Evolutionary conservation across 2,113 vertebrate species (phyloP).

Genomic region (Haemorhous mexicanus): DNA sequence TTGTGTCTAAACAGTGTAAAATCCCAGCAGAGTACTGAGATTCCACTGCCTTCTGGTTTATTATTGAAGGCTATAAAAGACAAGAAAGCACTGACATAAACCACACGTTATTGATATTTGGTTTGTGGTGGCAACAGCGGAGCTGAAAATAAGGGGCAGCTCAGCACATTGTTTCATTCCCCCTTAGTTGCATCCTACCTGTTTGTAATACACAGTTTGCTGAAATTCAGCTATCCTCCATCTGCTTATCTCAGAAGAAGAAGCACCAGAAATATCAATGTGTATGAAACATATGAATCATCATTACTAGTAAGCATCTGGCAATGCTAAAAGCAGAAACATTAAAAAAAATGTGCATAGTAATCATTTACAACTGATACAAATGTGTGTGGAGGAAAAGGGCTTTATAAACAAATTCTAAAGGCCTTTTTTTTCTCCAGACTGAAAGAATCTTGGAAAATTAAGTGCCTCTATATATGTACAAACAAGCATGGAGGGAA

Average conservation of each 20-base stretch:
- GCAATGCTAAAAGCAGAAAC: background rate
- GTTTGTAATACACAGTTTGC: background rate
- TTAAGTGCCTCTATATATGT: background rate
- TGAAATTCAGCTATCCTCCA: background rate
- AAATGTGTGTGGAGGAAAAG: background rate
- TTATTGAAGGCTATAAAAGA: background rate
- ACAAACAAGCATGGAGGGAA: background rate
- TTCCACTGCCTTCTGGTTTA: background rate
- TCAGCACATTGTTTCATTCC: background rate
- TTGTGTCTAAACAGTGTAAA: background rate
- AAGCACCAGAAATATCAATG: background rate
- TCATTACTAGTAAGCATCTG: background rate
- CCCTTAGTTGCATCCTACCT: background rate
- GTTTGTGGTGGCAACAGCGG: background rate
- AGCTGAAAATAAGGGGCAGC: background rate
- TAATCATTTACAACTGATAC: background rate
- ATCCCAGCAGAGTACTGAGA: background rate
- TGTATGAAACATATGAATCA: background rate
- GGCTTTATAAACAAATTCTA: background rate
- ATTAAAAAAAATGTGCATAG: background rate
- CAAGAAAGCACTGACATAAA: background rate
- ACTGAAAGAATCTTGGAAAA: background rate
- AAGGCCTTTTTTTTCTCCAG: background rate
- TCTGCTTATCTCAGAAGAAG: background rate
- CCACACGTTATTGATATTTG: background rate